These are phyloP conservation scores for Psilopogon haemacephalus DNA, from an alignment of 2,113 vertebrate genomes.

Conservation along the genomic window DNA sequence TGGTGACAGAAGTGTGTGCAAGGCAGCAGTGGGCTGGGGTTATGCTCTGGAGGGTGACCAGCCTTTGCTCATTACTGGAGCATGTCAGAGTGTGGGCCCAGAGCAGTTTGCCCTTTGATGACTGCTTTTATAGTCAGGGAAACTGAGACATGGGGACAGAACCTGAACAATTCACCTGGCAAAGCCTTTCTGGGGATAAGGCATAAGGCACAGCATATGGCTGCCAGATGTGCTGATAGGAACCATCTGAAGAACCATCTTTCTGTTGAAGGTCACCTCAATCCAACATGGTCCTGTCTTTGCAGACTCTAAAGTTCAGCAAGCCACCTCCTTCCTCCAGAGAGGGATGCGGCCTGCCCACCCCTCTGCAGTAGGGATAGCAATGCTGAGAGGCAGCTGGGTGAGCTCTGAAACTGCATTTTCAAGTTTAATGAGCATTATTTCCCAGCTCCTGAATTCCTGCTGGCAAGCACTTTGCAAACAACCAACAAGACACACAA, in stretches of 20 bases:
- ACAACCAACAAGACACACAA: not conserved
- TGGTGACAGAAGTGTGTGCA: not conserved
- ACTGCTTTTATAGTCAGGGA: not conserved
- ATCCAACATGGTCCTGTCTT: not conserved
- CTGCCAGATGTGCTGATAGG: not conserved
- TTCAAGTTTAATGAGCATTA: slow-evolving; percentile 50
- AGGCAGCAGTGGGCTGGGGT: not conserved
- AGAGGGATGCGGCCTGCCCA: not conserved
- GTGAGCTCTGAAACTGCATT: slow-evolving; percentile 1
- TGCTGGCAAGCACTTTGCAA: not conserved
- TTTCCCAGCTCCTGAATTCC: not conserved
- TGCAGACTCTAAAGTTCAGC: not conserved
- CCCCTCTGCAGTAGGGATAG: not conserved
- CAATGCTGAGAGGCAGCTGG: not conserved
- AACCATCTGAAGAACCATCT: not conserved
- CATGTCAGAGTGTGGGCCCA: not conserved
- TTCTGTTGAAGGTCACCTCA: not conserved
- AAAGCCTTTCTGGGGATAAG: not conserved
- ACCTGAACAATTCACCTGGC: not conserved
- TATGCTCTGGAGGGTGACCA: not conserved
- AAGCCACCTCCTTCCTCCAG: not conserved
- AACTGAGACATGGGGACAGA: not conserved
- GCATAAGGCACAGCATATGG: not conserved
- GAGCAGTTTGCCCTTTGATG: not conserved
- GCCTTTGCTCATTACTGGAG: not conserved